These are phyloP conservation scores for Incurvaria masculella DNA, from an alignment of 2,888 invertebrate genomes.

Conservation along the genomic window DNA sequence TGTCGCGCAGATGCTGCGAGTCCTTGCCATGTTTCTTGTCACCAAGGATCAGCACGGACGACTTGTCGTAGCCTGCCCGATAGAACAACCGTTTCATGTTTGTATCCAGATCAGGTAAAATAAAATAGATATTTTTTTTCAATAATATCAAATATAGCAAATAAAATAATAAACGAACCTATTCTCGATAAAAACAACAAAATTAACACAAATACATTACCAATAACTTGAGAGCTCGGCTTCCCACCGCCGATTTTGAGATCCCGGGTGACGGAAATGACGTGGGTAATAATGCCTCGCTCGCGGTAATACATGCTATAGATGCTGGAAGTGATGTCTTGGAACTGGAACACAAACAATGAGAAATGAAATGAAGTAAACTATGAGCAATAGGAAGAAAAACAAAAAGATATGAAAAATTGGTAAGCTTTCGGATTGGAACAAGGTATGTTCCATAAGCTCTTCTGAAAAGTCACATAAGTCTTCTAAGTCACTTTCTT, in stretches of 20 bases:
- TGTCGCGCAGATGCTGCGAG: slow-evolving; percentile 49
- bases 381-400: too few relatives aligned
- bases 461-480: too few relatives aligned
- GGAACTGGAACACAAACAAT: slow-evolving; percentile 19
- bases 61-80: slow-evolving; percentile 51
- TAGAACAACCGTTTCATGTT: not conserved
- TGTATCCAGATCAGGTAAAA: not conserved
- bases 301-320: slow-evolving; percentile 39
- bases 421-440: too few relatives aligned
- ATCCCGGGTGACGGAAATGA: slow-evolving; percentile 58
- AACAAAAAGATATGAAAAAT: too few relatives aligned
- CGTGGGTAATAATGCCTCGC: slow-evolving; percentile 58
- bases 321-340: slow-evolving; percentile 23
- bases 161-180: too few relatives aligned
- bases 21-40: slow-evolving; percentile 65
- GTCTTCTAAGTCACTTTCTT: too few relatives aligned
- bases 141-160: not conserved
- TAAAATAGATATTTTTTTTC: not conserved
- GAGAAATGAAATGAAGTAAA: not conserved
- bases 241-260: slow-evolving; percentile 55
- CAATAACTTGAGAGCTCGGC: slow-evolving; percentile 55
- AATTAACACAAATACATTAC: too few relatives aligned
- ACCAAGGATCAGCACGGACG: slow-evolving; percentile 60
- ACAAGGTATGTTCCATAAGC: too few relatives aligned
- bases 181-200: too few relatives aligned